Percentiles rank a stretch among this genome's conserved stretches.
These are phyloP conservation scores for Homarus americanus DNA, from an alignment of 1,140 invertebrate genomes.

Conservation along the genomic window DNA sequence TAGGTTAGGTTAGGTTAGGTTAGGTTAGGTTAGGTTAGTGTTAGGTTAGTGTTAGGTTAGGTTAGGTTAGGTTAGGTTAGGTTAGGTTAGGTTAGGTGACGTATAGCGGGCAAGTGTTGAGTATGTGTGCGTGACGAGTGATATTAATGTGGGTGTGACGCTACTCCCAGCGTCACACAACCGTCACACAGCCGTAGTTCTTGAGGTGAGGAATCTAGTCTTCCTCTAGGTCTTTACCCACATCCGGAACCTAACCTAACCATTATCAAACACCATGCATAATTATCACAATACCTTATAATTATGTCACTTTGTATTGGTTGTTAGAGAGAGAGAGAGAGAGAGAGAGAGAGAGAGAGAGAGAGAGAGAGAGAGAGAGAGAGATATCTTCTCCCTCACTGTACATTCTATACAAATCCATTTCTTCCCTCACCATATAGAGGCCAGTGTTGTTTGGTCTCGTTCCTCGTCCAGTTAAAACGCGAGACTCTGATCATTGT, in stretches of 20 bases:
- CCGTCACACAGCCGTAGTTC: neutral
- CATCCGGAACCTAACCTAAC: no score
- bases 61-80: no score
- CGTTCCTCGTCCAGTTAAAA: no score
- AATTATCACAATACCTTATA: neutral
- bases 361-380: conserved; percentile 6
- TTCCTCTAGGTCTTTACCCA: neutral
- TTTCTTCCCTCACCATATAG: no score
- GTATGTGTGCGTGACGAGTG: neutral
- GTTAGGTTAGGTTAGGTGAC: no score
- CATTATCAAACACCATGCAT: no score
- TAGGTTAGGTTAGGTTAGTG: no score
- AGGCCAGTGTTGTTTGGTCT: no score
- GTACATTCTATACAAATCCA: neutral
- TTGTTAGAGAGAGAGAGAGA: neutral
- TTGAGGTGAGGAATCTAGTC: neutral
- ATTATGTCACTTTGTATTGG: neutral
- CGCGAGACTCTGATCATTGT: no score
- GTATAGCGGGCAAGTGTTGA: no score
- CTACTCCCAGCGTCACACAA: neutral
- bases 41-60: no score
- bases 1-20: no score
- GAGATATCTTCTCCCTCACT: neutral
- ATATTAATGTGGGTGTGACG: neutral
- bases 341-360: conserved; percentile 3